Base-by-base conservation (phyloP, 2,797 vertebrate genomes). In the Okamejei kenojei region DNA sequence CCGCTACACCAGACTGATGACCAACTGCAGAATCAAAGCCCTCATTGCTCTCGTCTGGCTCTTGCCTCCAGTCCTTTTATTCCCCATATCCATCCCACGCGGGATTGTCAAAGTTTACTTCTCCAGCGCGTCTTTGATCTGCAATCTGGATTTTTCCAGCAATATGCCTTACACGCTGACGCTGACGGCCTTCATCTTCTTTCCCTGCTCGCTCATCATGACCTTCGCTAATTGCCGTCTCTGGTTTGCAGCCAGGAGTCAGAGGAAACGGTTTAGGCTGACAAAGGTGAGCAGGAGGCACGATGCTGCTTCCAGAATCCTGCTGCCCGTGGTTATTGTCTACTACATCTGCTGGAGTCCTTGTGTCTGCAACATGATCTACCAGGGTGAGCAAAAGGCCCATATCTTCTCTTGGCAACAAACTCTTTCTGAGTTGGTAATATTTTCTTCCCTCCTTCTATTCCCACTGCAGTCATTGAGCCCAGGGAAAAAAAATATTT, bases 301-400 rank as follows among this genome's bases (percentile, higher is more conserved):
- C 74, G 96, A 97, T 61, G 95, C 95, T 8, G 96, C 96, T 0
- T 95, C 95, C 17, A 96, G 97, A 7, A 96, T 98, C 35, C 95
- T 98, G 0, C 95, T 97, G 0, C 97, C 97, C 0, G 97, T 98
- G 13, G 97, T 98, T 95, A 95, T 96, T 0, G 97, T 96, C 0
- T 98, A 97, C 94, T 98, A 96, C 94, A 94, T 95, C 23, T 98
- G 97, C 78, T 98, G 97, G 97, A 96, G 96, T 0, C 97, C 97
- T 35, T 98, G 97, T 94, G 97, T 98, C 95, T 95, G 95, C 19
- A 95, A 96, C 61, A 97, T 98, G 95, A 96, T 98, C 93, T 98
- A 97, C 95, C 98, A 97, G 84, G 96, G 97, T 98, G 94, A 96
- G 93, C 17, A 58, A n/a, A 86, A 35, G 7, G 15, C 4, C 2